Percentiles rank a stretch among this genome's conserved stretches.
Conservation (phyloP, 2,113 vertebrate genomes). For the Oriolus oriolus region DNA sequence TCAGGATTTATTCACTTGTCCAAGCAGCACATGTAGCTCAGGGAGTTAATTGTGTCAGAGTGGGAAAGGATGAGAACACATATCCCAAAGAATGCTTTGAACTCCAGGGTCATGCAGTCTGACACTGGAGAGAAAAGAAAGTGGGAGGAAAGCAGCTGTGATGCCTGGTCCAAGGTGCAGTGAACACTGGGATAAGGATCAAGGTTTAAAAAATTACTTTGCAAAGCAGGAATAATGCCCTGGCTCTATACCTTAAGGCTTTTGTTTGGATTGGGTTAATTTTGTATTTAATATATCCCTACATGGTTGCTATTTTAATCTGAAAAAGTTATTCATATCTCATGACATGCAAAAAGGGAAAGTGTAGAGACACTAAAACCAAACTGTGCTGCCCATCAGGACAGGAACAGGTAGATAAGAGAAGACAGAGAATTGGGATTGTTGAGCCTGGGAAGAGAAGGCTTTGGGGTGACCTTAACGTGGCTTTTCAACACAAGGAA, state of each 20-base stretch:
- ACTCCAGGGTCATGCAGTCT: not conserved
- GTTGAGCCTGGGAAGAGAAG: not conserved
- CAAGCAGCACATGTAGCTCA: not conserved
- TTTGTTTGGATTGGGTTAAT: not conserved
- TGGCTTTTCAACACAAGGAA: not conserved
- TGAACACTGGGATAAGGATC: accelerated
- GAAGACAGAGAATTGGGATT: not conserved
- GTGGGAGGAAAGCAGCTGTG: not conserved
- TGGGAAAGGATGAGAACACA: not conserved
- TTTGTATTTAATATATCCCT: not conserved
- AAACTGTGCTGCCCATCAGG: not conserved
- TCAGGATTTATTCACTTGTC: constrained; percentile 36
- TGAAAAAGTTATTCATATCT: not conserved
- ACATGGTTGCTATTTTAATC: not conserved
- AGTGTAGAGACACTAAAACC: not conserved
- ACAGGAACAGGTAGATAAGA: not conserved
- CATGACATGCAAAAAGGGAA: not conserved
- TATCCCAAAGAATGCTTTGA: not conserved
- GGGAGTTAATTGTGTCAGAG: not conserved
- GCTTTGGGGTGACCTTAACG: accelerated
- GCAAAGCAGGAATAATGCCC: not conserved
- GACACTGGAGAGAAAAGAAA: not conserved
- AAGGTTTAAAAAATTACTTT: not conserved
- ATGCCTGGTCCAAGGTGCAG: accelerated
- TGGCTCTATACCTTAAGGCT: not conserved